Conservation (phyloP, 2,888 invertebrate genomes). For the Molanna angustata region DNA sequence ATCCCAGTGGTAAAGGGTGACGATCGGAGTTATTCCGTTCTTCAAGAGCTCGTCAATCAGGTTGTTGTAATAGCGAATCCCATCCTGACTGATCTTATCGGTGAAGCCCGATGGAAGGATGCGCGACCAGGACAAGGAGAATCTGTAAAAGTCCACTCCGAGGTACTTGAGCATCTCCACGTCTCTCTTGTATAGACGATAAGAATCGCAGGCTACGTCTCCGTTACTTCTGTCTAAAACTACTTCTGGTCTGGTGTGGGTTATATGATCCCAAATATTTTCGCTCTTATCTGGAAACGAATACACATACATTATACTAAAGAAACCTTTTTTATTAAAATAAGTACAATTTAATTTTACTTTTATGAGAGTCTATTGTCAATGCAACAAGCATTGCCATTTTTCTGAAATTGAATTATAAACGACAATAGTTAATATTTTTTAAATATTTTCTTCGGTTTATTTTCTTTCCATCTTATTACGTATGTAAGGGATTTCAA, state of each 20-base stretch:
- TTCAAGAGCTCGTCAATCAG: slow-evolving; percentile 57
- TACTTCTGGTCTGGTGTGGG: slow-evolving; percentile 52
- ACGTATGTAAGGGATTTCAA: no score
- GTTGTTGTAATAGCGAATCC: slow-evolving; percentile 59
- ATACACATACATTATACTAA: no score
- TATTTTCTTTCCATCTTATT: no score
- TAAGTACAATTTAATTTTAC: no score
- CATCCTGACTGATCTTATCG: slow-evolving; percentile 38
- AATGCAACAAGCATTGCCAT: no score
- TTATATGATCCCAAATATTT: slow-evolving; percentile 67
- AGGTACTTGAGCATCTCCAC: slow-evolving; percentile 55
- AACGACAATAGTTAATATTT: no score
- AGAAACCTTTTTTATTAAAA: no score
- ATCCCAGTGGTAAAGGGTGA: slow-evolving; percentile 68
- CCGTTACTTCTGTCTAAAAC: slow-evolving; percentile 56
- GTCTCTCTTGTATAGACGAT: slow-evolving; percentile 61
- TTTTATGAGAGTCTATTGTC: no score
- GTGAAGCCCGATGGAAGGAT: slow-evolving; percentile 59
- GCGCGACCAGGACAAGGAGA: slow-evolving; percentile 66
- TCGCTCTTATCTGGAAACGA: slow-evolving; percentile 55
- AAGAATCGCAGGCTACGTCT: slow-evolving; percentile 65
- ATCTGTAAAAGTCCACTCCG: slow-evolving; percentile 57
- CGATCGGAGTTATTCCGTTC: slow-evolving; percentile 56
- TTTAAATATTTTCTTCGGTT: no score
- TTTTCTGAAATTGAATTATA: no score